Base-by-base conservation (phyloP, 2,113 vertebrate genomes). In the Forbesichthys papilliferus region DNA sequence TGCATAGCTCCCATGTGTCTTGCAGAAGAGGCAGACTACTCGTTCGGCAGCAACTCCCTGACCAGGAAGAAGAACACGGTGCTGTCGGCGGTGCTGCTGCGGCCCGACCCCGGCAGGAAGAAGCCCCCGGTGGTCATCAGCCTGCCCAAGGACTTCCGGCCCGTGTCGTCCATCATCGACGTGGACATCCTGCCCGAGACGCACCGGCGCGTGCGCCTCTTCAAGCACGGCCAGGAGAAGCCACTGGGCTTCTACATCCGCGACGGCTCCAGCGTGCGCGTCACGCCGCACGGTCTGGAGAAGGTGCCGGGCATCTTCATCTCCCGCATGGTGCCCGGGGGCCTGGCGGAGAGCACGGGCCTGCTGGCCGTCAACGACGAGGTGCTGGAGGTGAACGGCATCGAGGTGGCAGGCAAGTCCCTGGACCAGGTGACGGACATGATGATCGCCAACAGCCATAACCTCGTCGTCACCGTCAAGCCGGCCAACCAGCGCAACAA, bases 391-490 rank as follows among this genome's bases (percentile, higher is more conserved):
- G 98, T 99, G 11, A 99, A 99, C 0, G 96, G 98, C 20, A 99
- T 99, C 1, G 98, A 99, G 82, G 98, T 99, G 74, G 95, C 93
- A 0, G 96, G 96, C 0, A 99, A 99, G 76, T 98, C 95, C 53
- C 93, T 99, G 5, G 97, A 98, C 88, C 97, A 99, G 68, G 98
- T 99, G 61, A 99, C 98, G 0, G 98, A 99, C 88, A 99, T 99
- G 98, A 99, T 99, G 98, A 97, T 99, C 11, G 97, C 97, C 0
- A 99, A 99, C 92, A 98, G 96, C 86, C 95, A 97, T 85, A 99
- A 99, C 89, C 95, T 99, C 83, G 98, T 99, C 79, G 93, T 99
- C 73, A 99, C 98, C 0, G 98, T 99, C 59, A 94, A 98, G 51
- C 98, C 98, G 0, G 98, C 96, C 48, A 99, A 99, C 87, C 96